Conservation (phyloP, 2,888 invertebrate genomes). For the Zaprionus obscuricornis region DNA sequence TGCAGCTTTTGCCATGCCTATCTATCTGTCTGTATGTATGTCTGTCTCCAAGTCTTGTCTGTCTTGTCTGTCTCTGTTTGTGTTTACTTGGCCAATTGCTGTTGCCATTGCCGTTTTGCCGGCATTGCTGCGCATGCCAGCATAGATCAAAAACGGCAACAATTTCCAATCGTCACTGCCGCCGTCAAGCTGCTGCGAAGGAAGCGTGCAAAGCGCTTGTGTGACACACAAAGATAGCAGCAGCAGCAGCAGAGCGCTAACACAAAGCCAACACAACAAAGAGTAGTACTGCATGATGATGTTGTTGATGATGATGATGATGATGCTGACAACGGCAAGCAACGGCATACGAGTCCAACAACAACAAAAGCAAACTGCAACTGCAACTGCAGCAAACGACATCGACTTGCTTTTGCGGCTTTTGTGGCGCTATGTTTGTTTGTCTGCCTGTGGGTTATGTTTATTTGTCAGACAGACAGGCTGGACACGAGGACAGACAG, state of each 20-base stretch:
- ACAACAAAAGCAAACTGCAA: no score
- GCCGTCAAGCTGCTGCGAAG: conserved; percentile 41
- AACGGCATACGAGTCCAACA: no score
- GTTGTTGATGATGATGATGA: conserved; percentile 27
- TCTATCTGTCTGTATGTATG: conserved; percentile 14
- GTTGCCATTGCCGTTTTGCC: no score
- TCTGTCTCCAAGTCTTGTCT: conserved; percentile 1
- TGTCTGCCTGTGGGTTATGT: conserved; percentile 34
- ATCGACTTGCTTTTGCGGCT: conserved; percentile 5
- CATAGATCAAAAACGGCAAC: conserved; percentile 73
- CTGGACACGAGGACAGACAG: no score
- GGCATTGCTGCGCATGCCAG: conserved; percentile 71
- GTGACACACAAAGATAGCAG: conserved; percentile 74
- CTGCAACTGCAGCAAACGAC: no score
- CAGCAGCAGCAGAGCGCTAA: conserved; percentile 22
- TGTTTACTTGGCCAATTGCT: conserved; percentile 64
- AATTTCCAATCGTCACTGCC: conserved; percentile 54
- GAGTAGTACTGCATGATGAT: conserved; percentile 1
- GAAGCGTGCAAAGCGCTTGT: conserved; percentile 75
- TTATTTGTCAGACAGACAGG: conserved; percentile 26
- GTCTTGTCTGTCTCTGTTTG: conserved; percentile 42
- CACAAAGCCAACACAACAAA: conserved; percentile 21
- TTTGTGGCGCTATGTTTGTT: conserved; percentile 15
- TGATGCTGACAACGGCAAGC: conserved; percentile 19
- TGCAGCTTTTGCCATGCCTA: conserved; percentile 5